phyloP scores from a whole-genome alignment of 2,797 vertebrate species.

The Scleropages formosus region DNA sequence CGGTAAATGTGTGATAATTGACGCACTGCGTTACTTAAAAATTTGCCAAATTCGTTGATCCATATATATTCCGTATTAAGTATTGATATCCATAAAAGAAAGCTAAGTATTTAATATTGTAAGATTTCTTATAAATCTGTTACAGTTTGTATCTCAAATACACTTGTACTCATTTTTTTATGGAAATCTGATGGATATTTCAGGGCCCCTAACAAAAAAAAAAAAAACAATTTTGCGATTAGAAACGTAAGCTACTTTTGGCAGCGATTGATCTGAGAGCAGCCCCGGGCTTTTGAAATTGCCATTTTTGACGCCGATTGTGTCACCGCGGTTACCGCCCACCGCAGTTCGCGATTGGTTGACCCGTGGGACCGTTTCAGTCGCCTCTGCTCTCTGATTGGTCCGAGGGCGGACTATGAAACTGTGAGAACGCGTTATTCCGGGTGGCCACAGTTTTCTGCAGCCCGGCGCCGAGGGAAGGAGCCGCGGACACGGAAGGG shows the following conservation, averaged over 20 bases:
- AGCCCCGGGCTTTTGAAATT: conserved; percentile 42
- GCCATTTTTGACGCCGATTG: conserved; percentile 53
- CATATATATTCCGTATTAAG: no score
- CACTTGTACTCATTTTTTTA: no score
- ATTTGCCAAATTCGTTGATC: no score
- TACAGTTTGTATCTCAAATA: no score
- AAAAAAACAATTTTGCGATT: background rate
- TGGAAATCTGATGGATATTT: no score
- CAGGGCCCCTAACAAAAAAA: no score
- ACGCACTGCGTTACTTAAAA: no score
- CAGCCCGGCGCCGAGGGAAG: conserved; percentile 39
- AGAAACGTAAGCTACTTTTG: background rate
- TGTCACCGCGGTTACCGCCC: conserved; percentile 65
- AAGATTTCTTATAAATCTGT: no score
- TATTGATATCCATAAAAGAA: no score
- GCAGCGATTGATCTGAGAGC: background rate
- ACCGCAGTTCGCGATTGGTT: conserved; percentile 48
- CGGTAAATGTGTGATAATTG: no score
- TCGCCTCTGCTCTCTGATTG: conserved; percentile 29
- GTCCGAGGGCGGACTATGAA: conserved; percentile 45
- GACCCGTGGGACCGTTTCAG: conserved; percentile 19
- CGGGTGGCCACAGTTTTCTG: conserved; percentile 39
- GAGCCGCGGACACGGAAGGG: background rate
- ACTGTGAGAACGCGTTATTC: conserved; percentile 42
- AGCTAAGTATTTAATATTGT: no score